A percentile compares a stretch with the other conserved stretches of the same genome.
phyloP scores from a whole-genome alignment of 2,888 invertebrate genomes.

The Teleiodes luculella region DNA sequence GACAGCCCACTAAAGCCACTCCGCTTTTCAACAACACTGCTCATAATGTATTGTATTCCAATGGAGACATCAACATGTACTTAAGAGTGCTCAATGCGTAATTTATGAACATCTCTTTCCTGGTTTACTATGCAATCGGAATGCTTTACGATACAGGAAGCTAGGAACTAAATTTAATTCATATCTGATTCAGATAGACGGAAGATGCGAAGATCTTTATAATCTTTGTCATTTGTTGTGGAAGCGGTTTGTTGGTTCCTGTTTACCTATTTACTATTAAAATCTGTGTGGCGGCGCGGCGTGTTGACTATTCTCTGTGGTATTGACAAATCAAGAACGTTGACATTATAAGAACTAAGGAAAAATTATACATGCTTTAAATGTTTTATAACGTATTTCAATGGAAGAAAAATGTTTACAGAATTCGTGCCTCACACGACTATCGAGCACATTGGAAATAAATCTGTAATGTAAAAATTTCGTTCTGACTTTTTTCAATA shows the following conservation, averaged over 20 bases:
- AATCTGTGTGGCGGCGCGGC: too few relatives aligned
- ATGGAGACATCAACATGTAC: not conserved
- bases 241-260: not conserved
- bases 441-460: too few relatives aligned
- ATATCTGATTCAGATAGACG: constrained; percentile 1
- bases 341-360: not conserved
- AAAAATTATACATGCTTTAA: too few relatives aligned
- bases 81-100: not conserved
- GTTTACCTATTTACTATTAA: not conserved
- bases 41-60: not conserved
- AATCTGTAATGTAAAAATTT: too few relatives aligned
- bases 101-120: constrained; percentile 12
- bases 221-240: not conserved
- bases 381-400: too few relatives aligned
- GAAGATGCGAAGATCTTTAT: constrained; percentile 11
- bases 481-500: too few relatives aligned
- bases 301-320: too few relatives aligned
- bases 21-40: not conserved
- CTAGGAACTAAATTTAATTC: constrained; percentile 7
- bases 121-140: constrained; percentile 15
- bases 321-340: not conserved
- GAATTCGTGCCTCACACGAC: too few relatives aligned
- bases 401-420: too few relatives aligned
- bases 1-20: too few relatives aligned
- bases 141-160: constrained; percentile 19